Evolutionary conservation across 2,113 vertebrate species (phyloP), one percentile per base, ranked within the genome.

Genomic region (Dicentrarchus labrax): DNA sequence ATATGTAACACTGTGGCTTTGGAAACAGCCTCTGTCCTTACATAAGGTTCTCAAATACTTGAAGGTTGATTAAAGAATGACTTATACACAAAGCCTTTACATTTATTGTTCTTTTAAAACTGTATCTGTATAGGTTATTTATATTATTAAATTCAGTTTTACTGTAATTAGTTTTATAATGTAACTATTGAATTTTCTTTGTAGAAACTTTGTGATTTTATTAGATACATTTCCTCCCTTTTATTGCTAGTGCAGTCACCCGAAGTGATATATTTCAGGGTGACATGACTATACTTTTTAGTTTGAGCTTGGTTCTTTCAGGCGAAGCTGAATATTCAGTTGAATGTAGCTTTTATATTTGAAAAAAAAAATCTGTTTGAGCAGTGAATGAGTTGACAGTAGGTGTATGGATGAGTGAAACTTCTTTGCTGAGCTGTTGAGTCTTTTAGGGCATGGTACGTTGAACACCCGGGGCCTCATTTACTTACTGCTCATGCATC

Each of bases 251-350:
- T 62, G 56, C 53, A 76, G 53, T 80, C 54, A 76, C 7, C 45
- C 1, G 5, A 8, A 17, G 56, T 48, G 50, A 88, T 54, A 41
- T 66, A 43, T 62, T 77, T 65, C 71, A 56, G 13, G n/a, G 9
- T 11, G 16, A 16, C 17, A 21, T 22, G 12, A 43, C 51, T 64
- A 11, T 11, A 47, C 30, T 30, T 38, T 68, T 54, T 13, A 66
- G 7, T 64, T 47, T 82, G 21, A 78, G 76, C 65, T 59, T 1
- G 21, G 56, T 22, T 66, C n/a, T 69, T 62, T 78, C 39, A 19
- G 39, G 77, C 70, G 65, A 76, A 76, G 73, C 57, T 36, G 21
- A 57, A 82, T 56, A 69, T 72, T 77, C 39, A 30, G 43, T 75
- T 12, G 17, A 60, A 59, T 77, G 51, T 21, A 50, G 39, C 67